phyloP scores from a whole-genome alignment of 64 coral and sea anemone genomes.

The Montipora sp. region DNA sequence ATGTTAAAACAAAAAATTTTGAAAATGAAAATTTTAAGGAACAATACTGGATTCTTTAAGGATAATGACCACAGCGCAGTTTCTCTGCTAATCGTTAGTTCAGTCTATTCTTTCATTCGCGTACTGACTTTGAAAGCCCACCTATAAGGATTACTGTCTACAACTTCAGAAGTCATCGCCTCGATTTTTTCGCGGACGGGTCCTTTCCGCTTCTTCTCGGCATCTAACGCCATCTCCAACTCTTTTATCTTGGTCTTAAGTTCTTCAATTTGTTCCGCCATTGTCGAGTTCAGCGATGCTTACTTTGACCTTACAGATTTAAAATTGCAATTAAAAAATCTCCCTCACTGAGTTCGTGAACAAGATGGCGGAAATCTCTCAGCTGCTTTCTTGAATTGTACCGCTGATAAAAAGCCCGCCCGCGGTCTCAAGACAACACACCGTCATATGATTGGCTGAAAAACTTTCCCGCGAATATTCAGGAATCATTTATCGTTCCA shows the following conservation, averaged over 20 bases:
- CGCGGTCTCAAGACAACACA: neutral
- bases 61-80: neutral
- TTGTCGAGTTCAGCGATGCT: slow-evolving; percentile 19
- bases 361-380: slow-evolving; percentile 43
- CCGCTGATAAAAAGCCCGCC: neutral
- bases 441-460: slow-evolving; percentile 48
- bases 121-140: neutral
- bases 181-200: slow-evolving; percentile 83
- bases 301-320: slow-evolving; percentile 1
- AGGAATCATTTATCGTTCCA: slow-evolving; percentile 2
- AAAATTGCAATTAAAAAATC: slow-evolving; percentile 17
- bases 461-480: slow-evolving; percentile 71
- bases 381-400: slow-evolving; percentile 25
- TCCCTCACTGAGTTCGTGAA: neutral
- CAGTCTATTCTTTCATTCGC: neutral
- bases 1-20: neutral
- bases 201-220: slow-evolving; percentile 81
- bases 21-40: neutral
- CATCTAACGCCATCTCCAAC: slow-evolving; percentile 83
- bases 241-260: slow-evolving; percentile 86
- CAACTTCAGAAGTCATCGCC: slow-evolving; percentile 91
- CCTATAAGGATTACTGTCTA: slow-evolving; percentile 99
- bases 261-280: slow-evolving; percentile 87
- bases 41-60: neutral
- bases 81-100: neutral